These are phyloP conservation scores for Drosophila pseudotalamancana DNA, from an alignment of 2,888 invertebrate species.

Conservation along the genomic window DNA sequence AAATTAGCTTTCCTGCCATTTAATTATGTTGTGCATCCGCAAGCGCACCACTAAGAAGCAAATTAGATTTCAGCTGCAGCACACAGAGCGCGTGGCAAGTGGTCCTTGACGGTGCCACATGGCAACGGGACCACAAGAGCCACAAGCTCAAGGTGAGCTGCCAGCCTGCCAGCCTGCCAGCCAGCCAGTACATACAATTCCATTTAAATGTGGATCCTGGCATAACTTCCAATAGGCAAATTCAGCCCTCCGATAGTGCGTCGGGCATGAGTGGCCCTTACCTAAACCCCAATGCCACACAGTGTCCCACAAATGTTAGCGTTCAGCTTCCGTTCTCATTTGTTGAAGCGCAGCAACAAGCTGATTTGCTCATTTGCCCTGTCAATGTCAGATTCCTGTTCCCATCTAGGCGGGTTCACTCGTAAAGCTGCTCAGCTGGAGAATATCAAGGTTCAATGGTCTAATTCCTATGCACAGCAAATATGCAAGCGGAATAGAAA, in stretches of 20 bases:
- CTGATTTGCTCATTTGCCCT: conserved; percentile 40
- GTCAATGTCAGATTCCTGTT: conserved; percentile 15
- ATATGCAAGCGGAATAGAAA: conserved; percentile 15
- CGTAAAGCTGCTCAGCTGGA: conserved; percentile 21
- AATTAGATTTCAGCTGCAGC: conserved; percentile 24
- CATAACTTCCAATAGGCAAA: conserved; percentile 31
- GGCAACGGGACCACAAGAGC: neutral
- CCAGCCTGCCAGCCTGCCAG: too few relatives aligned
- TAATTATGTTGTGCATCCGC: conserved; percentile 53
- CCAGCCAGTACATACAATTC: conserved; percentile 36
- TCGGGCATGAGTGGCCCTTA: neutral
- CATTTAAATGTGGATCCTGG: conserved; percentile 48
- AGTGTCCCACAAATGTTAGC: conserved; percentile 14
- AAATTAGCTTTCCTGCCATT: conserved; percentile 53
- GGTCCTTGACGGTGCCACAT: neutral
- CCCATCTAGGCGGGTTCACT: neutral
- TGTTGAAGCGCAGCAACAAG: conserved; percentile 45
- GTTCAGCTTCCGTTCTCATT: conserved; percentile 32
- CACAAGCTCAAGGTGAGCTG: conserved; percentile 24
- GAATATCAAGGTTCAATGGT: conserved; percentile 41
- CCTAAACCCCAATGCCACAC: conserved; percentile 4
- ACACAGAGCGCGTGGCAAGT: neutral
- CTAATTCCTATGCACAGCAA: conserved; percentile 40
- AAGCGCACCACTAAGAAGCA: conserved; percentile 32
- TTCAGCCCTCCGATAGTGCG: neutral